Conservation (phyloP, 2,888 invertebrate species). For the Lamellibrachia columna region DNA sequence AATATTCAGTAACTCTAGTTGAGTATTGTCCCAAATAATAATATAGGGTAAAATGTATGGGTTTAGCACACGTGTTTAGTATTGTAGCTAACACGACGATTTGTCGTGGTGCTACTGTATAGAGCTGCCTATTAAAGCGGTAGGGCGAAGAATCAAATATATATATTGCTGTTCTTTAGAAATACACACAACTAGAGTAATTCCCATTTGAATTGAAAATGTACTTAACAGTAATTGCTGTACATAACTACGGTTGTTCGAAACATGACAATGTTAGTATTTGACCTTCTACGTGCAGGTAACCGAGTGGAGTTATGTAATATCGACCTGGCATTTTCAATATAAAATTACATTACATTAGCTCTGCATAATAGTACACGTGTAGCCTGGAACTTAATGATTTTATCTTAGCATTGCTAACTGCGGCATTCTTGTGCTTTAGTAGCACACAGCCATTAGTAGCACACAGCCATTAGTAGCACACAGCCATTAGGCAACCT, state of each 20-base stretch:
- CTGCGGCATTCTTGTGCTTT: not conserved
- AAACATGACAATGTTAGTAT: not conserved
- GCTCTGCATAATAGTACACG: not conserved
- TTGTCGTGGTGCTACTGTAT: not conserved
- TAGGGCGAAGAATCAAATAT: not conserved
- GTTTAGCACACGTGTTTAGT: too few relatives aligned
- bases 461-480: not conserved
- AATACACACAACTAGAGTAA: not conserved
- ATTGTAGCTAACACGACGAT: not conserved
- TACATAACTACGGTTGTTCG: not conserved
- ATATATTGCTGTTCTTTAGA: not conserved
- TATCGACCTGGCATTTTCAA: not conserved
- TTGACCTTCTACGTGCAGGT: not conserved
- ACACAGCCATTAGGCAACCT: not conserved
- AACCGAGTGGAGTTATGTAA: not conserved
- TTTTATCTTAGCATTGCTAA: not conserved
- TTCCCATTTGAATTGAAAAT: not conserved
- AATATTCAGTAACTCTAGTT: too few relatives aligned
- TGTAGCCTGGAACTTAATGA: not conserved
- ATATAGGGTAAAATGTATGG: too few relatives aligned
- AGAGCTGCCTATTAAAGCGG: not conserved
- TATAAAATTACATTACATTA: not conserved
- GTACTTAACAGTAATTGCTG: too few relatives aligned
- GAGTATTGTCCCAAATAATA: too few relatives aligned
- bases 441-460: not conserved